Conservation (phyloP, 2,113 vertebrate genomes). For the Vulpes vulpes region DNA sequence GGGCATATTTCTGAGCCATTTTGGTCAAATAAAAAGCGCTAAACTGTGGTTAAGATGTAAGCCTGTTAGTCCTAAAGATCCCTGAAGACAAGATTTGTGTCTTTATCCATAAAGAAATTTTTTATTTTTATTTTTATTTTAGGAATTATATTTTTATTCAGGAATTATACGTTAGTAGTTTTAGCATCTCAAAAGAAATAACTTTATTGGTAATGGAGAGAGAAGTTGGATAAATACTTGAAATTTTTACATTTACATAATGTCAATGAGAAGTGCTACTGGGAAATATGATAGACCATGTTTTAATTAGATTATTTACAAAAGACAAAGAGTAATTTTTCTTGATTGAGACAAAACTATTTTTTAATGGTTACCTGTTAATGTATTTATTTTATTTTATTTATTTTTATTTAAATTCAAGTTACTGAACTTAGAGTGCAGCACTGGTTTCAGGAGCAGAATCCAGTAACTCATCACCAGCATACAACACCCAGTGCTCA, state of each 20-base stretch:
- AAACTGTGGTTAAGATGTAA: not conserved
- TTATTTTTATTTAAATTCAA: not conserved
- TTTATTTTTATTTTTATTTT: not conserved
- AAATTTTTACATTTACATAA: not conserved
- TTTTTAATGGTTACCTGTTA: not conserved
- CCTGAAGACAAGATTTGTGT: not conserved
- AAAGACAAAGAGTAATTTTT: constrained; percentile 4
- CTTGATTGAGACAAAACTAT: not conserved
- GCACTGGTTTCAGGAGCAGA: not conserved
- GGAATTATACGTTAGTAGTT: not conserved
- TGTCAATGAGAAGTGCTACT: not conserved
- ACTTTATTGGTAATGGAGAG: not conserved
- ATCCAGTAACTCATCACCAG: not conserved
- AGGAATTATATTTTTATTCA: not conserved
- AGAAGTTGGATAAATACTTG: not conserved
- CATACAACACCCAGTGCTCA: not conserved
- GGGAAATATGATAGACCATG: not conserved
- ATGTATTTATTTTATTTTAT: not conserved
- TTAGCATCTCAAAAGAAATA: not conserved
- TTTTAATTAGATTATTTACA: constrained; percentile 14
- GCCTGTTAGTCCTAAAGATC: not conserved
- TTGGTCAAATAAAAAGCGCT: constrained; percentile 15
- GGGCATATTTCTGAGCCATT: not conserved
- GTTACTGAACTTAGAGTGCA: not conserved
- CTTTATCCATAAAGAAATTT: not conserved